Percentiles rank a stretch among this genome's conserved stretches.
Conservation (phyloP, 1,140 invertebrate species). For the Bombus pascuorum region DNA sequence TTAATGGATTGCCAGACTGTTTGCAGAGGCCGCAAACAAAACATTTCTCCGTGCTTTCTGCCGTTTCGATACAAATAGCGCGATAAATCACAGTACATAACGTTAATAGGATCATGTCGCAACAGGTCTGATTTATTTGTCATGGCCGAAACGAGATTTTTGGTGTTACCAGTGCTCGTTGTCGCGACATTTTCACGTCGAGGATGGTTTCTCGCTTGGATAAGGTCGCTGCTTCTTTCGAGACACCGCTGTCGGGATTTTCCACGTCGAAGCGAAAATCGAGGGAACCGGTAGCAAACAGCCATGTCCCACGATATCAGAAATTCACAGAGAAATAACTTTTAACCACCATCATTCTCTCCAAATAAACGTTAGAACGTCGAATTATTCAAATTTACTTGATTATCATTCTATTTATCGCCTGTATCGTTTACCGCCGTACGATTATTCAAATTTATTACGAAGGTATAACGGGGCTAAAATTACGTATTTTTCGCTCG, state of each 20-base stretch:
- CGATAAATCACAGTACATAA: constrained; percentile 39
- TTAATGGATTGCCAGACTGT: constrained; percentile 33
- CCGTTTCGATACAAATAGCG: constrained; percentile 3
- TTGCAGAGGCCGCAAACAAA: constrained; percentile 24
- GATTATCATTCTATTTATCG: too few species aligned
- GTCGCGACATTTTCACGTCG: not conserved
- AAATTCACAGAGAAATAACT: too few species aligned
- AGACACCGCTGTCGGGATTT: not conserved
- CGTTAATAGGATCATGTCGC: constrained; percentile 48
- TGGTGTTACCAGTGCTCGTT: not conserved
- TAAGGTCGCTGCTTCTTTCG: not conserved
- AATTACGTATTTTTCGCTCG: too few species aligned
- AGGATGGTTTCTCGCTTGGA: not conserved
- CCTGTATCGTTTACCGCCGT: too few species aligned
- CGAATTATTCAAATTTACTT: too few species aligned
- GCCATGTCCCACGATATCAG: too few species aligned
- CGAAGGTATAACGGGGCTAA: too few species aligned
- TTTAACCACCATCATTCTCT: too few species aligned
- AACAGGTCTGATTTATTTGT: constrained; percentile 48
- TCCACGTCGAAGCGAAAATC: not conserved
- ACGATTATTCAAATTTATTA: too few species aligned
- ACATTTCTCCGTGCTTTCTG: constrained; percentile 25
- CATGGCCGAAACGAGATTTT: constrained; percentile 19
- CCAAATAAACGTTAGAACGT: too few species aligned
- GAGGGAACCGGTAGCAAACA: too few species aligned